A percentile compares a stretch with the other conserved stretches of the same genome.
Evolutionary conservation across 2,888 invertebrate species (phyloP).

Genomic region (Rhabditoides inermis): DNA sequence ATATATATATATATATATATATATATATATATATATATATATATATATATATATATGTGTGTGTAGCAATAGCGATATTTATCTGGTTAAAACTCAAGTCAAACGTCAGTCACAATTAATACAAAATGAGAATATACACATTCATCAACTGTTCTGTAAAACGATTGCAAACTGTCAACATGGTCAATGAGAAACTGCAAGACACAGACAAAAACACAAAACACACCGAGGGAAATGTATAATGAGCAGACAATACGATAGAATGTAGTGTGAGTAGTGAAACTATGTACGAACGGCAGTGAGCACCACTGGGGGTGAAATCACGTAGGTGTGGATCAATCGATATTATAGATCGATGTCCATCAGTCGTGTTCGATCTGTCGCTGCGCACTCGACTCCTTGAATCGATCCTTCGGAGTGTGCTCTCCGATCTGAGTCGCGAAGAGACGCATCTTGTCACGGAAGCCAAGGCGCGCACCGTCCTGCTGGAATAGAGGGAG

Average conservation of each 20-base stretch:
- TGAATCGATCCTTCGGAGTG: slow-evolving; percentile 18
- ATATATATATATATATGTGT: neutral
- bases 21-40: neutral
- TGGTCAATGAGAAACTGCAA: neutral
- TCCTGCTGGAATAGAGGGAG: too few species aligned
- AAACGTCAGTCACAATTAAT: too few species aligned
- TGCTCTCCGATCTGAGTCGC: slow-evolving; percentile 85
- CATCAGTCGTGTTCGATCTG: slow-evolving; percentile 16
- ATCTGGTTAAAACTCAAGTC: too few species aligned
- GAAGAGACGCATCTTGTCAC: slow-evolving; percentile 99
- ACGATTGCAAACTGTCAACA: too few species aligned
- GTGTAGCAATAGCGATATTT: neutral
- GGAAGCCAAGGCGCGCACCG: slow-evolving; percentile 80
- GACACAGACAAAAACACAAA: slow-evolving; percentile 1
- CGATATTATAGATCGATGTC: neutral
- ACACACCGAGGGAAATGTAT: slow-evolving; percentile 6
- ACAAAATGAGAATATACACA: too few species aligned
- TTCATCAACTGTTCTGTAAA: too few species aligned
- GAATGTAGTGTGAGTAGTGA: neutral
- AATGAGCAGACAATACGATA: neutral
- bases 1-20: neutral
- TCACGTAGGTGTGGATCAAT: neutral
- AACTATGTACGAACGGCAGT: too few species aligned
- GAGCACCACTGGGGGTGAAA: too few species aligned
- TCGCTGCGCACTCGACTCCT: slow-evolving; percentile 22